Base-by-base conservation (phyloP, 2,888 invertebrate species). In the Cepaea hortensis region DNA sequence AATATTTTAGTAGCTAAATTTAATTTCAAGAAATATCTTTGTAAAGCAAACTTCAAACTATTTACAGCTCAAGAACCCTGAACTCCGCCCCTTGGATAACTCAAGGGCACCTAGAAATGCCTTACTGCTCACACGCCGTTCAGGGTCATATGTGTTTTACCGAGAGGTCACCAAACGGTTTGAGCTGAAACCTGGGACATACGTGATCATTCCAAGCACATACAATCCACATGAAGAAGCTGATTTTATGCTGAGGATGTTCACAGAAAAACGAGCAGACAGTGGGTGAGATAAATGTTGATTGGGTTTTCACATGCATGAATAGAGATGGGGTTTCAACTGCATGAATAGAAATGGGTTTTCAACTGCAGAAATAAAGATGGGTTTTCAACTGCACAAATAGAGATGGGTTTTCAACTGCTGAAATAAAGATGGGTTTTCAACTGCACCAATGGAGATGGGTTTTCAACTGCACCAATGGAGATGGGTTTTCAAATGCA, bases 191-290 rank as follows among this genome's bases (percentile, higher is more conserved):
- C 98, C 98, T 0, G 99, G 99, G 61, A 96, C 96, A 46, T 99
- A 99, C 95, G 97, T 98, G 91, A 97, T 99, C 91, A 96, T 99
- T 85, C 99, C 99, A 5, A 98, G 98, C 85, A 98, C 99, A 0
- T 99, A 98, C 94, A 97, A 98, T 88, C 97, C 98, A 0, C 96
- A 98, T 90, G 97, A 98, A 93, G 98, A 99, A 93, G 98, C 98
- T 35, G 98, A 99, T 94, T 99, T 99, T 94, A 95, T 99, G 91
- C 95, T 99, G 85, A 95, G 99, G 91, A 97, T 99, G 87, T 99
- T 98, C 96, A 97, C 98, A 46, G 98, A 99, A 95, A 97, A 93
- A 76, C 89, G 89, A 20, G 90, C 89, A 6, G 90, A 91, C 20
- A 91, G 92, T 73, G 91, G 91, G 93, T 93, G 89, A 90, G 92